Evolutionary conservation across 2,797 vertebrate species (phyloP).

Genomic region (Cheirogaleus major): DNA sequence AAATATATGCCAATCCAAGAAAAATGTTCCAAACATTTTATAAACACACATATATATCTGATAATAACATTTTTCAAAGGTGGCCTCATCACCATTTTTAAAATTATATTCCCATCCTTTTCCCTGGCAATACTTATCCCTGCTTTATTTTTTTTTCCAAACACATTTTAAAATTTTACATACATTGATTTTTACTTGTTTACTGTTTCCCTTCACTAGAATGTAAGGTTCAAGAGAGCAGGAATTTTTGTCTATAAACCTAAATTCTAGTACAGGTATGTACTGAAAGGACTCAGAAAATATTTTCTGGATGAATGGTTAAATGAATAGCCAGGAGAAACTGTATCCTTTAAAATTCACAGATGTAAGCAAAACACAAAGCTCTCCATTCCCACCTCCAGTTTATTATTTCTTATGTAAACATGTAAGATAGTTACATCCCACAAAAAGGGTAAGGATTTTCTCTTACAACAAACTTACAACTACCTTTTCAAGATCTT

Average conservation of each 20-base stretch:
- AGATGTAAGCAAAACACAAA: constrained; percentile 32
- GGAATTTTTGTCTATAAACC: background rate
- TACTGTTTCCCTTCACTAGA: constrained; percentile 1
- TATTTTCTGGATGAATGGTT: constrained; percentile 25
- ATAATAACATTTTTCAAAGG: constrained; percentile 5
- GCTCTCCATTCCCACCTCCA: constrained; percentile 58
- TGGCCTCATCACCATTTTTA: background rate
- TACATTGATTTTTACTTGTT: constrained; percentile 8
- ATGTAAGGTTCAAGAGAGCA: background rate
- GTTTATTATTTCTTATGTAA: constrained; percentile 77
- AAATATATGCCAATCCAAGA: constrained; percentile 1
- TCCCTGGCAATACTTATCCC: background rate
- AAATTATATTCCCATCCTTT: background rate
- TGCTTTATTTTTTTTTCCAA: background rate
- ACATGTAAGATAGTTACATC: constrained; percentile 70
- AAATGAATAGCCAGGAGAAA: constrained; percentile 17
- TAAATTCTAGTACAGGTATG: constrained; percentile 37
- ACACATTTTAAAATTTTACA: background rate
- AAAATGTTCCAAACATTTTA: background rate
- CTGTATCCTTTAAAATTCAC: constrained; percentile 56
- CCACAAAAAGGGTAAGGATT: constrained; percentile 27
- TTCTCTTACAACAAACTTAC: constrained; percentile 58
- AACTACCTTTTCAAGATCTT: constrained; percentile 54
- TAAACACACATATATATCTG: background rate
- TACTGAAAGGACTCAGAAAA: background rate